Conservation (phyloP, 2,888 invertebrate genomes). For the Baronia brevicornis region DNA sequence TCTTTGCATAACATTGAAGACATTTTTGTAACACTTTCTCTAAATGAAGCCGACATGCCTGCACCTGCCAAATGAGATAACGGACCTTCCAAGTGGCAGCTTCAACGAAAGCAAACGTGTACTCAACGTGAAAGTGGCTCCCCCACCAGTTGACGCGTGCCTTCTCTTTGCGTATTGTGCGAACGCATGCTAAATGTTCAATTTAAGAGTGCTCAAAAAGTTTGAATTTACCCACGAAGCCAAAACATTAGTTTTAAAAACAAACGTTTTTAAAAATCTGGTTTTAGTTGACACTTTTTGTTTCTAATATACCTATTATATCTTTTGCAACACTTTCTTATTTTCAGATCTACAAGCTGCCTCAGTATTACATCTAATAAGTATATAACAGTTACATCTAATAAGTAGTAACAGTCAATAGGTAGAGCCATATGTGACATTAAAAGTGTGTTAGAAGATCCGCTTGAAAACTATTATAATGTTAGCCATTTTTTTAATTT, state of each 20-base stretch:
- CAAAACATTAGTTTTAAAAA: no score
- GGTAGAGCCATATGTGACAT: constrained; percentile 36
- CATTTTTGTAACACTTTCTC: constrained; percentile 67
- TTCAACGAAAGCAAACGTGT: constrained; percentile 70
- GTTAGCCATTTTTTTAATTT: no score
- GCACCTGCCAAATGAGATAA: constrained; percentile 73
- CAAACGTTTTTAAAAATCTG: no score
- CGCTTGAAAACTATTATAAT: constrained; percentile 6
- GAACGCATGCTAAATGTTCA: constrained; percentile 47
- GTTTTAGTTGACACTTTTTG: no score
- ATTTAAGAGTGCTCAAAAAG: constrained; percentile 11
- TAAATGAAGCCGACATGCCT: constrained; percentile 43
- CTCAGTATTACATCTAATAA: constrained; percentile 38
- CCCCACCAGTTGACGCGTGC: constrained; percentile 33
- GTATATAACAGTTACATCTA: constrained; percentile 40
- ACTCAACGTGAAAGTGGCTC: constrained; percentile 63
- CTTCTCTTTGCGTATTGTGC: constrained; percentile 65
- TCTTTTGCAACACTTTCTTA: no score
- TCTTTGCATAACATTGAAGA: constrained; percentile 51
- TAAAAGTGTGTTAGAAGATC: constrained; percentile 24
- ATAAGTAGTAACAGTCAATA: no score
- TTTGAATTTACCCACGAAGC: no score
- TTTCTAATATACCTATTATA: no score
- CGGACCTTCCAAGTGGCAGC: constrained; percentile 42
- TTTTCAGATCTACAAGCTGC: no score